Evolutionary conservation across 2,113 vertebrate species (phyloP).

Genomic region (Lampris incognitus): DNA sequence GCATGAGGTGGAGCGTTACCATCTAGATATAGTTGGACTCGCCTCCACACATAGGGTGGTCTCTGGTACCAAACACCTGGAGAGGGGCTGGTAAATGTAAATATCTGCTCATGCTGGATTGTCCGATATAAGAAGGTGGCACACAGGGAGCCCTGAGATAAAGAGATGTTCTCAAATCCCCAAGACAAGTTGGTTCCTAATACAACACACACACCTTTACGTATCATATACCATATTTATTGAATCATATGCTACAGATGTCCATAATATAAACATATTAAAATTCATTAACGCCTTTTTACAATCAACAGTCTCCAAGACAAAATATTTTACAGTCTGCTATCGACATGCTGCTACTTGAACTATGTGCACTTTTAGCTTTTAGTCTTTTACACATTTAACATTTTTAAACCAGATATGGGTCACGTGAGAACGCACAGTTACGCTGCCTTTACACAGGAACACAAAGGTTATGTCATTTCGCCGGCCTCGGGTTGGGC

Average conservation of each 20-base stretch:
- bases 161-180: too few species aligned
- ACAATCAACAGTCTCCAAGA: conserved; percentile 78
- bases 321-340: conserved; percentile 83
- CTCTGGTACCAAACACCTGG: too few species aligned
- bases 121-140: too few species aligned
- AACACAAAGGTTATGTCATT: background rate
- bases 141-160: too few species aligned
- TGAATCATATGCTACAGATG: conserved; percentile 53
- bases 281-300: conserved; percentile 75
- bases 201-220: background rate
- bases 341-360: conserved; percentile 70
- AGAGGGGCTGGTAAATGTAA: too few species aligned
- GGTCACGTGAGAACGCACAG: background rate
- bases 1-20: too few species aligned
- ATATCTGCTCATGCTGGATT: too few species aligned
- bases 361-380: conserved; percentile 72
- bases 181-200: background rate
- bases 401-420: too few species aligned
- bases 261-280: conserved; percentile 77
- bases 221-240: conserved; percentile 57
- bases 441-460: background rate
- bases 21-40: too few species aligned
- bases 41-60: too few species aligned
- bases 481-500: too few species aligned
- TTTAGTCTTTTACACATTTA: conserved; percentile 19